Evolutionary conservation across 2,888 invertebrate species (phyloP), one percentile per base, ranked within the genome.

Genomic region (Pyrochroa serraticornis): DNA sequence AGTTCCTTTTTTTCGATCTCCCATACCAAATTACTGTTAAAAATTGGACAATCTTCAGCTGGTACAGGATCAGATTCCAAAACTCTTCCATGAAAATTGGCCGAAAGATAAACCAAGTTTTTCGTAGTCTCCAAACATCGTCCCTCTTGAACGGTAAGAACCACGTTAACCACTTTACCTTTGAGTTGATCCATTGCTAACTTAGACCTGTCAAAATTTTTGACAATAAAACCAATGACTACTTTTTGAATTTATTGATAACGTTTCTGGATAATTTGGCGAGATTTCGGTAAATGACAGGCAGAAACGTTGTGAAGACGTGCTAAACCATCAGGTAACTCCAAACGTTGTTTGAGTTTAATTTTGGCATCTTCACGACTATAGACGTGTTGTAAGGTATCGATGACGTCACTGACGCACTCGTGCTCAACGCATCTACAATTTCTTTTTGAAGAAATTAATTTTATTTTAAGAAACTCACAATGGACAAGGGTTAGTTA

Each of bases 21-120:
- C 92, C 92, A 92, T 46, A 90, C 85, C 51, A 92, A 83, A 74
- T 91, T 89, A 13, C 87, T 88, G 62, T 87, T 86, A 73, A 91
- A 90, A 39, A 83, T 78, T 0, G 89, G 87, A 51, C 82, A 79
- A 42, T 84, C 82, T 31, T 81, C 80, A 0, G 87, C 82, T 1
- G 84, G 80, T 6, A 83, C 82, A 8, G 84, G 82, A 70, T 90
- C 89, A 0, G 91, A 87, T 76, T 91, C 89, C 58, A 79, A 65
- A 10, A 74, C 65, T 52, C 78, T 65, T 34, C 73, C 75, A 41
- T 75, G 75, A 60, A 78, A 79, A 60, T 75, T 77, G 0, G 75
- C 79, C 1, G 73, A 65, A 9, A 79, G 71, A 53, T 71, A 71
- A 6, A 77, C 62, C 3, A 68, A 71, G 46, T 73, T 64, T 59